Evolutionary conservation across 2,113 vertebrate species (phyloP), one percentile per base, ranked within the genome.

Genomic region (Coregonus clupeaformis): DNA sequence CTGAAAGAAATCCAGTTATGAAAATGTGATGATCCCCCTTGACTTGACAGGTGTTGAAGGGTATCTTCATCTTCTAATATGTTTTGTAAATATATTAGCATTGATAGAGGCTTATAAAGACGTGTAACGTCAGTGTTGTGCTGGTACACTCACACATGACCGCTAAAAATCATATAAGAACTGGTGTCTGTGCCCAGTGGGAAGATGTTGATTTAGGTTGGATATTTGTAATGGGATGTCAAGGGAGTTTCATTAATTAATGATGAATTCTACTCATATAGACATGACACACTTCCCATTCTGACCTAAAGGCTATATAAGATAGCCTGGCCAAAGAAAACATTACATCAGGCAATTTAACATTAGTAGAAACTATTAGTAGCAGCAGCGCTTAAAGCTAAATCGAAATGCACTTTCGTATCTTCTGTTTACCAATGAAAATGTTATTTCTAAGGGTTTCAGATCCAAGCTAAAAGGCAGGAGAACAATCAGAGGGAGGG

Each of bases 381-480:
- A 63, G 9, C 69, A 22, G 18, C 27, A 36, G 18, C 1, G 65
- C 65, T 74, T 30, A 83, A 16, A 75, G 47, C 75, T 7, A 62
- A 76, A 63, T 77, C 30, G 18, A 64, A 65, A 30, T 76, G 30
- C 32, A 1, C 80, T 78, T 82, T 85, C 74, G 66, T 68, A 78
- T 68, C 75, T 82, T 76, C 76, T 77, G 36, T 75, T 83, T 80
- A 64, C 81, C 74, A 87, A 85, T 84, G 72, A 85, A 79, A 86
- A 87, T 88, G 86, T 87, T 89, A 86, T 89, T 86, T 83, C 79
- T 80, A 69, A 68, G 76, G 20, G 64, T 42, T 80, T 85, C 59
- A 65, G 77, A 84, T 78, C 71, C 66, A 83, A 86, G 74, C 80
- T 83, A 63, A 82, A 76, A 70, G 78, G 81, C 79, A 57, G 45